These are phyloP conservation scores for Chamaetylas fuelleborni DNA, from an alignment of 2,113 vertebrate genomes.

Conservation along the genomic window DNA sequence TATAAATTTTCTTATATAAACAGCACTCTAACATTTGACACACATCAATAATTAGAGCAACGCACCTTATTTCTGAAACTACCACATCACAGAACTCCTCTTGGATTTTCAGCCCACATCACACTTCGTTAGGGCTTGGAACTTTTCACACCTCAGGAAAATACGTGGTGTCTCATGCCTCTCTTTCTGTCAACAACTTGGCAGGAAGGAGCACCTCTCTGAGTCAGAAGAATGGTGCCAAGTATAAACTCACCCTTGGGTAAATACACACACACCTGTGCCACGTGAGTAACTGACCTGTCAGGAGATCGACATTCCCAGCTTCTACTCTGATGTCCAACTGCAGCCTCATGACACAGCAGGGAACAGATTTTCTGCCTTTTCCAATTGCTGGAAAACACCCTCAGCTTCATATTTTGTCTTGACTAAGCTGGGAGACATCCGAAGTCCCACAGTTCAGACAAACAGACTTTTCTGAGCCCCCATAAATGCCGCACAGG, in stretches of 20 bases:
- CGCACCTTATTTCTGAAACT: not conserved
- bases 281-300: not conserved
- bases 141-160: constrained; percentile 1
- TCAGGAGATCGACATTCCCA: not conserved
- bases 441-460: not conserved
- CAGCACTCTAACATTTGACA: not conserved
- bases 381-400: not conserved
- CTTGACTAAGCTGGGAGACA: not conserved
- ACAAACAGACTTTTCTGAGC: not conserved
- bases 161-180: not conserved
- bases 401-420: not conserved
- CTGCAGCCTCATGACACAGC: not conserved
- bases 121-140: not conserved
- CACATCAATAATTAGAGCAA: not conserved
- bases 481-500: not conserved
- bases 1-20: not conserved
- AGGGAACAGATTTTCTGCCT: not conserved
- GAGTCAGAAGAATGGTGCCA: not conserved
- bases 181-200: not conserved
- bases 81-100: not conserved
- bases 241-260: not conserved
- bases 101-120: not conserved
- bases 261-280: not conserved
- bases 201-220: not conserved
- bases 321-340: not conserved